Evolutionary conservation across 2,888 invertebrate genomes (phyloP), one percentile per base, ranked within the genome.

Genomic region (Xylophagus ater): DNA sequence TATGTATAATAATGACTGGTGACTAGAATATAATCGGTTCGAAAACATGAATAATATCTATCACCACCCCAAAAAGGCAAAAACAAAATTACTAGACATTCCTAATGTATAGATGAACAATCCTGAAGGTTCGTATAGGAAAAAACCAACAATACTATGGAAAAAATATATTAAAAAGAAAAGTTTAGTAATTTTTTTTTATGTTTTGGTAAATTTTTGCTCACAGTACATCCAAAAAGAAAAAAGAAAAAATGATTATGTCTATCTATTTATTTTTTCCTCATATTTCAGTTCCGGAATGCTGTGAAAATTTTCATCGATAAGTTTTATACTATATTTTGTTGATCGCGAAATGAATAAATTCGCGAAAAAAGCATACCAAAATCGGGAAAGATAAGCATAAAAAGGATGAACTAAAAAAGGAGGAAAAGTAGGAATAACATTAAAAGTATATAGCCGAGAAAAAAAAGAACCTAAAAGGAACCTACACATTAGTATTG

Each of bases 251-350:
- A 37, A 18, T 21, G 21, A 31, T 14, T 24, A 17, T 17, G 10
- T 18, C 28, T 31, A 37, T 31, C 37, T 23, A 12, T 10, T 17
- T 10, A 17, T 18, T 28, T 6, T 2, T 17, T 28, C n/a, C 18
- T 18, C 25, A n/a, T 31, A 18, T 37, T 37, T 30, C 37, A 38
- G 32, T 33, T 38, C 40, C 30, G 34, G 34, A n/a, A 28, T 32
- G 12, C 30, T 34, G 25, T 23, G 12, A 14, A 40, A 39, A 34
- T 28, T 34, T 34, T 29, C 40, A 40, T 40, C 40, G 40, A 40
- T 40, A 34, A 40, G 20, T 37, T 38, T 18, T 12, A n/a, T n/a
- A n/a, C n/a, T n/a, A n/a, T n/a, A n/a, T n/a, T n/a, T n/a, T n/a
- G n/a, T n/a, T n/a, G 38, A 25, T 23, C 25, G 31, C 32, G 32